Evolutionary conservation across 1,140 invertebrate genomes (phyloP), one percentile per base, ranked within the genome.

Genomic region (Drosophila albomicans): DNA sequence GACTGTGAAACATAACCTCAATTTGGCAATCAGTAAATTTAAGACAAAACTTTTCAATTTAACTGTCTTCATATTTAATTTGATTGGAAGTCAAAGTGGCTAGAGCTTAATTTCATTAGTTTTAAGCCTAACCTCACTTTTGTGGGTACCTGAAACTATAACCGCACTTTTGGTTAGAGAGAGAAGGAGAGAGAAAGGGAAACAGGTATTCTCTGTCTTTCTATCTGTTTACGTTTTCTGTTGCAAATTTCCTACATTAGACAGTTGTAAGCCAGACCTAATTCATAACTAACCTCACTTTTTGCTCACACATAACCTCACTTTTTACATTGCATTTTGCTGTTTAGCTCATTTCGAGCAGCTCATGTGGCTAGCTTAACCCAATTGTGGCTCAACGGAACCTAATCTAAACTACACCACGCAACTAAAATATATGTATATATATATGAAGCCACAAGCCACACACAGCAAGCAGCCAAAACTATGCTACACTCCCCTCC

Each of bases 371-470:
- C 38, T 11, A 45, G 45, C 43, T 28, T 63, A 16, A 25, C 48
- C n/a, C 32, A 35, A 51, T 64, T 62, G 59, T 15, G 62, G 35
- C 35, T 54, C n/a, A 10, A 57, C 35, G 52, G 25, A 58, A n/a
- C 65, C 65, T 58, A 67, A 67, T 67, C 65, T 48, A 25, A 28
- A 45, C 38, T 7, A 16, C 25, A 1, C 15, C 51, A 25, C 32
- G 35, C 38, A 32, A 56, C 7, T 38, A 0, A 3, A 1, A 7
- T 38, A 2, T 38, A 38, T 38, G 8, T 10, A 10, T 38, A 5
- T 38, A 10, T 38, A 10, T 38, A 10, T 38, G 16, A 30, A 46
- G 11, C 46, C 43, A 3, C 43, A 20, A 57, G n/a, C 32, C 32
- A 41, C 16, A 41, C 46, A 51, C 15, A 51, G 41, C 38, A 41